Evolutionary conservation across 2,113 vertebrate genomes (phyloP).

Genomic region (Epinephelus lanceolatus): DNA sequence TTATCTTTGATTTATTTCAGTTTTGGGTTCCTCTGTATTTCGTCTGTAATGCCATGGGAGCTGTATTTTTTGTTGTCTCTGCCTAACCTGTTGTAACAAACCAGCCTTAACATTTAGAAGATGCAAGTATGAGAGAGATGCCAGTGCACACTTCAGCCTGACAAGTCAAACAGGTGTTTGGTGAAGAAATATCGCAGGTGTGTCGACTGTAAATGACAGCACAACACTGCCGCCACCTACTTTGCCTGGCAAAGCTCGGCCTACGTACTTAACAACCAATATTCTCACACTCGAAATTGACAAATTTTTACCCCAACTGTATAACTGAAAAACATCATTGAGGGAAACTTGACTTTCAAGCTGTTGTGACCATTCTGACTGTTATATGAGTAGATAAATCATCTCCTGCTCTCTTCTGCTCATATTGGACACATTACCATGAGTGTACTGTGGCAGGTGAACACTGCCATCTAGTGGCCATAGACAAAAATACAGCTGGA

Average conservation of each 20-base stretch:
- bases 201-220: not conserved
- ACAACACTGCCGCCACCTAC: conserved; percentile 8
- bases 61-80: not conserved
- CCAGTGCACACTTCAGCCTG: not conserved
- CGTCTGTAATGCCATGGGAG: not conserved
- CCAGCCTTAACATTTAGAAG: not conserved
- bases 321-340: conserved; percentile 19
- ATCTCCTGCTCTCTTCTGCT: not conserved
- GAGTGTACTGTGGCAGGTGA: conserved; percentile 4
- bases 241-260: not conserved
- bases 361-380: conserved; percentile 5
- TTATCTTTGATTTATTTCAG: conserved; percentile 21
- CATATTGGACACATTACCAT: not conserved
- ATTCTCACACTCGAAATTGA: not conserved
- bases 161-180: conserved; percentile 39
- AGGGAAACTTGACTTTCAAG: conserved; percentile 4
- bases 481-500: not conserved
- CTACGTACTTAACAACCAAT: not conserved
- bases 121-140: not conserved
- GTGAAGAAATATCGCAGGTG: not conserved
- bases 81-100: not conserved
- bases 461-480: conserved; percentile 74
- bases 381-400: conserved; percentile 30
- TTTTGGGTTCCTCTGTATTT: conserved; percentile 1
- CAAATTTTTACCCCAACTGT: not conserved